These are phyloP conservation scores for Tokudaia muenninki DNA, from an alignment of 2,797 vertebrate genomes.

Conservation along the genomic window DNA sequence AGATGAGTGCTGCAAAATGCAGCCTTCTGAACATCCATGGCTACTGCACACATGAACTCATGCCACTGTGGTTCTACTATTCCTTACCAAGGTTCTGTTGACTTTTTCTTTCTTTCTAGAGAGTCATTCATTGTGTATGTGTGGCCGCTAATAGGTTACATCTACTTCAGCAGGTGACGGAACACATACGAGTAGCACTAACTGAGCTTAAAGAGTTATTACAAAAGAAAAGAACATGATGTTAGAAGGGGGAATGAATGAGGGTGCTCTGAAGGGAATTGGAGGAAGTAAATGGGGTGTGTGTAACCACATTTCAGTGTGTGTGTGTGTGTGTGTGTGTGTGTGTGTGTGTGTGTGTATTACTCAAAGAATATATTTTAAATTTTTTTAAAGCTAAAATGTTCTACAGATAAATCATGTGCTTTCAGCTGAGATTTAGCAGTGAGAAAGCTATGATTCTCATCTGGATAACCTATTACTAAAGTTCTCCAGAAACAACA, in stretches of 20 bases:
- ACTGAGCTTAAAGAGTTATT: not conserved
- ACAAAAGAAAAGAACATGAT: not conserved
- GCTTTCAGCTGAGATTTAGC: not conserved
- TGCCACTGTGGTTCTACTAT: fast-evolving
- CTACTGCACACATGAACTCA: not conserved
- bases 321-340: not conserved
- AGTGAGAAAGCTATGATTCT: not conserved
- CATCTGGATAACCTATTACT: not conserved
- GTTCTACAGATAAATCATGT: not conserved
- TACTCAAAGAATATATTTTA: not conserved
- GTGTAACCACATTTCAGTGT: not conserved
- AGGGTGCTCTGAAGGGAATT: not conserved
- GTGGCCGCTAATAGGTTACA: not conserved
- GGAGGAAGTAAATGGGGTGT: not conserved
- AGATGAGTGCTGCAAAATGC: too few species aligned
- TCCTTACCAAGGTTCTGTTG: not conserved
- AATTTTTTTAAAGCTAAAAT: not conserved
- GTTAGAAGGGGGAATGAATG: not conserved
- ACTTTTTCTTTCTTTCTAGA: not conserved
- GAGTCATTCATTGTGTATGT: not conserved
- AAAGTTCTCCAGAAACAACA: not conserved
- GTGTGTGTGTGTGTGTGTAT: not conserved
- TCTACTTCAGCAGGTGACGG: not conserved
- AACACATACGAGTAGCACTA: not conserved
- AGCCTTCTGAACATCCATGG: not conserved